Percentiles rank a stretch among this genome's conserved stretches.
phyloP scores from a whole-genome alignment of 2,113 vertebrate species.

The Corvus cornix region DNA sequence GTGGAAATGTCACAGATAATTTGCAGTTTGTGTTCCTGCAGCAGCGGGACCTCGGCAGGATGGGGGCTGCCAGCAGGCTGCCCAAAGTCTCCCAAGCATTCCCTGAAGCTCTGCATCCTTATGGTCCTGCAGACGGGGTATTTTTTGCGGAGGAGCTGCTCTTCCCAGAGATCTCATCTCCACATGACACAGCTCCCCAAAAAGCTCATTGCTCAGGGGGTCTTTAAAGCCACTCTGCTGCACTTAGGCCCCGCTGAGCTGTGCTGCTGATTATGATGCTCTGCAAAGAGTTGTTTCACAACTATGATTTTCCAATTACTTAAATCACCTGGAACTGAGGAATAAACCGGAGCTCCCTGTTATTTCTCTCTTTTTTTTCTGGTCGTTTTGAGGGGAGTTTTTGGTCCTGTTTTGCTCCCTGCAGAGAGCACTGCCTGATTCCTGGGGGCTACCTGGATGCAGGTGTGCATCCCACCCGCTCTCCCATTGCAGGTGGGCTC shows the following conservation, averaged over 20 bases:
- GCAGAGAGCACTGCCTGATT: not conserved
- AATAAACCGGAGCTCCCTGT: not conserved
- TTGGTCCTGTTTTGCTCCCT: not conserved
- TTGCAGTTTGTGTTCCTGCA: not conserved
- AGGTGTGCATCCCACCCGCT: not conserved
- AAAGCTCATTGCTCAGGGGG: not conserved
- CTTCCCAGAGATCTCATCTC: not conserved
- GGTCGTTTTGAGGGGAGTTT: not conserved
- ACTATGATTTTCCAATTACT: conserved; percentile 66
- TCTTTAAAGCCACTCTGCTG: conserved; percentile 11
- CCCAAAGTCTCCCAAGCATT: not conserved
- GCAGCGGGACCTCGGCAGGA: not conserved
- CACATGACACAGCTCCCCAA: not conserved
- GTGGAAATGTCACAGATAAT: not conserved
- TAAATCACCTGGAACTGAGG: conserved; percentile 58
- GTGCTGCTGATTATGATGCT: conserved; percentile 36
- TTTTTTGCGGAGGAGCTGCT: not conserved
- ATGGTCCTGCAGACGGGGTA: not conserved
- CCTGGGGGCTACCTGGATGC: not conserved
- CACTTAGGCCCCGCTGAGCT: not conserved
- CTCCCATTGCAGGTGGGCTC: not conserved
- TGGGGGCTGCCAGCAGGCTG: not conserved
- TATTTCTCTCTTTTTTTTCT: not conserved
- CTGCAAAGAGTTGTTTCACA: conserved; percentile 25
- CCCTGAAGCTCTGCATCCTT: not conserved